Evolutionary conservation across 2,888 invertebrate genomes (phyloP), one percentile per base, ranked within the genome.

Genomic region (Cephus pulcher): DNA sequence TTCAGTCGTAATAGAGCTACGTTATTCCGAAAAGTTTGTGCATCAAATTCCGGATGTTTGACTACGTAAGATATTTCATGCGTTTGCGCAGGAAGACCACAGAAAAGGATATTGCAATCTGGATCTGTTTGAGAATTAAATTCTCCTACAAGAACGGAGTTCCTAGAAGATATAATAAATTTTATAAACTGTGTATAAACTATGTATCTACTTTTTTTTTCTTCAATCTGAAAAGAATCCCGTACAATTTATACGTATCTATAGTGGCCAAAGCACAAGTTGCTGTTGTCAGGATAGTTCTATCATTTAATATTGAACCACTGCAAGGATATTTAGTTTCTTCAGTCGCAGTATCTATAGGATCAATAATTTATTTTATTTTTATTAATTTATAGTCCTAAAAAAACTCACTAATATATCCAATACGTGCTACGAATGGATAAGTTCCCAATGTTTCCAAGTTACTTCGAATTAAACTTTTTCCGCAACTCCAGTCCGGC

Each of bases 261-360:
- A 95, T 95, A 88, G 95, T 96, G 0, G 96, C 96, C 76, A 96
- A 90, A 1, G 96, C 96, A 88, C 96, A 96, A 87, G 96, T 96
- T 0, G 96, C 96, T 0, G 96, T 96, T 0, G 96, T 96, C 68
- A 96, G 90, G 69, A 96, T 93, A 0, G 95, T 92, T 69, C 93
- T 92, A 80, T 91, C 90, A 81, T 89, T 92, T 77, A 96, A 94
- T 33, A 96, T 95, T 0, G 96, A 95, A 3, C 96, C 96, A 74
- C 95, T 94, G 88, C 96, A 96, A 2, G 96, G 96, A 90, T 95
- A 96, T 73, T 95, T 94, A 71, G 95, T 93, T 81, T 94, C 95
- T 4, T 95, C 95, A 1, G 94, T 94, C 6, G 94, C 93, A 75
- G 94, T 93, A 88, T 95, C 96, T 96, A 88, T 73, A 93, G 92